Conservation (phyloP, 2,888 invertebrate species). For the Diploptera punctata region DNA sequence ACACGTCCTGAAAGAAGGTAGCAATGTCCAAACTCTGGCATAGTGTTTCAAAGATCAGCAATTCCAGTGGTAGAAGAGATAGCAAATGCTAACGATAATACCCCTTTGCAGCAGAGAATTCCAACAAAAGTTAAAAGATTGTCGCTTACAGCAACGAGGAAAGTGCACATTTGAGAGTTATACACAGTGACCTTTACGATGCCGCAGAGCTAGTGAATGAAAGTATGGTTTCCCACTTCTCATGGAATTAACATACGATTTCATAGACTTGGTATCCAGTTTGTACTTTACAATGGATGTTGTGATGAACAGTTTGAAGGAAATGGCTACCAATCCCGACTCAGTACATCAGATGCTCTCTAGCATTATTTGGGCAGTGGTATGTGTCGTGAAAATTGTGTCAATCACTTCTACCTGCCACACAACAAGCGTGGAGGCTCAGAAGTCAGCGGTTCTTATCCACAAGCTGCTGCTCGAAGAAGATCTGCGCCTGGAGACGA, state of each 20-base stretch:
- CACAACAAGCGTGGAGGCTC: background rate
- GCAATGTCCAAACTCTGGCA: too few relatives aligned
- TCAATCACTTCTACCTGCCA: background rate
- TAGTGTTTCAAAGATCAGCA: background rate
- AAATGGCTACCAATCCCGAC: background rate
- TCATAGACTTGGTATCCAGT: background rate
- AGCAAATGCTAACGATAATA: background rate
- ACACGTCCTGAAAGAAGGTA: background rate
- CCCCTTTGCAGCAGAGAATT: background rate
- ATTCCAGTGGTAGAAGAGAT: background rate
- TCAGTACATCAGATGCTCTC: background rate
- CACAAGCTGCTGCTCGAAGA: background rate
- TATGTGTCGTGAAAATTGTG: background rate
- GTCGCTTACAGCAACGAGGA: background rate
- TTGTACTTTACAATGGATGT: conserved; percentile 3
- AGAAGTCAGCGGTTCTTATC: background rate
- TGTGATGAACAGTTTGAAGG: background rate
- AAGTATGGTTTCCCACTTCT: background rate
- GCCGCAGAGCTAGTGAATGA: background rate
- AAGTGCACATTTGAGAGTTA: background rate
- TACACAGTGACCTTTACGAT: conserved; percentile 2
- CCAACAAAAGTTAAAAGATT: background rate
- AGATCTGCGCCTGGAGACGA: background rate
- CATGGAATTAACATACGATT: background rate
- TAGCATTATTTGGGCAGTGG: background rate